Evolutionary conservation across 1,140 invertebrate genomes (phyloP), one percentile per base, ranked within the genome.

Genomic region (Pissodes strobi): DNA sequence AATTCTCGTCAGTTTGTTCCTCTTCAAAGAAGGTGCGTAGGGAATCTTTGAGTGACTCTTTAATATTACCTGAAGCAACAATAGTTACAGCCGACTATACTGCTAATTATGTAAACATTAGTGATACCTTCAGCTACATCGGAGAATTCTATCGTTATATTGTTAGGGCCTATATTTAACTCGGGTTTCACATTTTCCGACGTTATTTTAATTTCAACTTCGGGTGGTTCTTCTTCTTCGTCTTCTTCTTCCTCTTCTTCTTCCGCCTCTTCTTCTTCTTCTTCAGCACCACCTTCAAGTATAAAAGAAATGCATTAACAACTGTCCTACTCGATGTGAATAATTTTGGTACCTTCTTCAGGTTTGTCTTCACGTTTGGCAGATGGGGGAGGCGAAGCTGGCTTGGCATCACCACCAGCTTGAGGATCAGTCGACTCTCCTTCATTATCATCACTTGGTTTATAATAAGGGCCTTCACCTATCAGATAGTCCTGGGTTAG

Each of bases 151-250:
- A 75, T 6, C 2, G 39, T 13, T 12, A 78, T 60, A 37, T 68
- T 68, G 55, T 78, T 78, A 6, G 74, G 49, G 6, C 76, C 76
- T 23, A 78, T 69, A 25, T 72, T 63, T 38, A 77, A 70, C n/a
- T 75, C 62, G 10, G 67, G 71, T 8, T 66, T 64, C 1, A 76
- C 69, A 19, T 75, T 77, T 8, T 69, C 68, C 6, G 69, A 61
- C 1, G 70, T 71, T 5, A 76, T 71, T 23, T 72, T 68, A 17
- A 69, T 19, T 38, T 64, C 59, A 5, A 62, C 21, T 19, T 62
- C n/a, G 48, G 56, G 49, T 45, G 27, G 27, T 56, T 64, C 38
- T 23, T 61, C 61, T 12, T 62, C 67, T 25, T 64, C 65, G 19
- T 61, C 43, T 46, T 64, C 60, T 23, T 49, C 61, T 22, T 61